Base-by-base conservation (phyloP, 2,888 invertebrate species). In the Eristalinus aeneus region DNA sequence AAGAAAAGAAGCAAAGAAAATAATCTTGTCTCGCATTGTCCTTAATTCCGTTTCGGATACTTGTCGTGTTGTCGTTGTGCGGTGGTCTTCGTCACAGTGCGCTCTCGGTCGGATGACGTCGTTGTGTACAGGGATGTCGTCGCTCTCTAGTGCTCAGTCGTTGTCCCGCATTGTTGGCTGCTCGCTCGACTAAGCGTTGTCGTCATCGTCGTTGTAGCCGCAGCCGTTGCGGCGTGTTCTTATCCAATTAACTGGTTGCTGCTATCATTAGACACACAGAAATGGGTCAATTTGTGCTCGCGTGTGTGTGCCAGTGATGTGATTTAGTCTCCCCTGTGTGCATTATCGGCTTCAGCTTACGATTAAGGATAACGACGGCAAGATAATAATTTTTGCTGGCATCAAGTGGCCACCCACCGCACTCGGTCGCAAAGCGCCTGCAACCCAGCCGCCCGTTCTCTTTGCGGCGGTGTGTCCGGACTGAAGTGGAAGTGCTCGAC, bases 321-420 rank as follows among this genome's bases (percentile, higher is more conserved):
- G 68, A 67, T 27, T 53, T 22, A 12, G 27, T 32, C 56, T 61
- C n/a, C 46, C 53, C 10, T 71, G 46, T 46, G 46, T 46, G 34
- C 60, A 20, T 11, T 20, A 36, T 46, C 32, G 58, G 53, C 36
- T 69, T 67, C 53, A 34, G 60, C 46, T 72, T 76, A 75, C 69
- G 34, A 71, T 67, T 74, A 74, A 78, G 77, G 77, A 82, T 86
- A 86, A 73, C 82, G 71, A 74, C 72, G 61, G 63, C 81, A 77
- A 81, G 46, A 46, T 46, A 46, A 46, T 46, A n/a, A 46, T 6
- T 69, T 73, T 61, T 36, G 34, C 68, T 82, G 86, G 74, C 82
- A 86, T 86, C 74, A 86, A 86, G 77, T 82, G 86, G 72, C 81
- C 58, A 36, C 64, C 81, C 81, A 68, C 61, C 2, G 5, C 39